Conservation (phyloP, 2,113 vertebrate species). For the Nipponia nippon region DNA sequence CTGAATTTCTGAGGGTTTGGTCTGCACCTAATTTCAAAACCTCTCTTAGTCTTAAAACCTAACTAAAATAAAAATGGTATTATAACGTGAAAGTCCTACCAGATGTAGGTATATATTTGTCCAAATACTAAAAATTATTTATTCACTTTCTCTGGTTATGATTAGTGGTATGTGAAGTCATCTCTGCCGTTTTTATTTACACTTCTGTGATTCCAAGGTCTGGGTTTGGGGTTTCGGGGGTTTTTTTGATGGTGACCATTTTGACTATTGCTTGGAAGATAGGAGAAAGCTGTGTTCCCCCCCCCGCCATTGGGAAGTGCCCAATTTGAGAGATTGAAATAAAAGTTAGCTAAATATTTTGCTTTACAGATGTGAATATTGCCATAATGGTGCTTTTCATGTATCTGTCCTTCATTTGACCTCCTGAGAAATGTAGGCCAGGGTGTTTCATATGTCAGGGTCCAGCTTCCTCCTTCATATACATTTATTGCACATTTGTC, state of each 20-base stretch:
- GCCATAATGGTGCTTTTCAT: neutral
- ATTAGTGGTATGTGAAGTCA: neutral
- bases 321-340: neutral
- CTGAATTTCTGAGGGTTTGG: neutral
- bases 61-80: neutral
- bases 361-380: neutral
- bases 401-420: constrained; percentile 19
- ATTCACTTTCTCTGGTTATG: neutral
- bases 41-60: neutral
- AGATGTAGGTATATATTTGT: neutral
- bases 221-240: neutral
- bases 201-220: neutral
- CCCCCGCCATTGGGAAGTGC: neutral
- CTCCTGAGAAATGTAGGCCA: neutral
- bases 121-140: neutral
- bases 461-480: neutral
- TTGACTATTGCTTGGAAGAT: neutral
- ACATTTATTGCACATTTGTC: neutral
- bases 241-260: neutral
- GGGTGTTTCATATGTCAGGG: neutral
- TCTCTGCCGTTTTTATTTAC: neutral
- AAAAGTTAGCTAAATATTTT: neutral
- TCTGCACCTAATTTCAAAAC: neutral
- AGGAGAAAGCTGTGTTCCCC: neutral
- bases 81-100: neutral